Base-by-base conservation (phyloP, 2,797 vertebrate species). In the Parotocinclus haroldoi region DNA sequence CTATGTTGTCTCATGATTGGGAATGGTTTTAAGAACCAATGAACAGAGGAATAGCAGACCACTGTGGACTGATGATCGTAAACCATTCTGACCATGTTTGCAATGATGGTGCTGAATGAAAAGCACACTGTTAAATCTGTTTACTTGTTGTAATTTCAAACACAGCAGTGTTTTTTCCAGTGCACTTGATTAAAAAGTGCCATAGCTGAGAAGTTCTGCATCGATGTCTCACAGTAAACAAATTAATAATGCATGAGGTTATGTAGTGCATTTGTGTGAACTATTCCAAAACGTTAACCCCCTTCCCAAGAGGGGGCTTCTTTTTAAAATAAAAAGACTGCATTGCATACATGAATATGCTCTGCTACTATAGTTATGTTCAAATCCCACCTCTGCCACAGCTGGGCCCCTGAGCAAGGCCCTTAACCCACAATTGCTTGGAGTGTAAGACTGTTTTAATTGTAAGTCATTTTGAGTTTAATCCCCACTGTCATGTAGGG, bases 191-290 rank as follows among this genome's bases (percentile, higher is more conserved):
- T 27, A 5, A 27, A n/a, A 27, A 27, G 27, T 27, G 45, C 45
- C 42, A 36, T 14, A 37, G 10, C n/a, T 48, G 46, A 11, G 27
- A 27, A 27, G 6, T 8, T 17, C 13, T 44, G 57, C 69, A 65
- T 61, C 53, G 27, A 53, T 56, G 56, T 67, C 50, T 71, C 52
- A n/a, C 67, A 68, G 76, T 78, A 78, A 76, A 78, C 73, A 78
- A 73, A 73, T 78, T 78, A 78, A 76, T 78, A 78, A 78, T 78
- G 73, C 73, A 76, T 58, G 53, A 71, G 68, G 46, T 78, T 76
- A 75, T 76, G 76, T 68, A 73, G 64, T 45, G 2, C 27, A 58
- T 68, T 49, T 27, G 60, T 66, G 74, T 58, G 66, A 76, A 72
- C 66, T 63, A 61, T 76, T 74, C 73, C 67, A 46, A 79, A 76